Base-by-base conservation (phyloP, 2,113 vertebrate species). In the Tragelaphus strepsiceros region DNA sequence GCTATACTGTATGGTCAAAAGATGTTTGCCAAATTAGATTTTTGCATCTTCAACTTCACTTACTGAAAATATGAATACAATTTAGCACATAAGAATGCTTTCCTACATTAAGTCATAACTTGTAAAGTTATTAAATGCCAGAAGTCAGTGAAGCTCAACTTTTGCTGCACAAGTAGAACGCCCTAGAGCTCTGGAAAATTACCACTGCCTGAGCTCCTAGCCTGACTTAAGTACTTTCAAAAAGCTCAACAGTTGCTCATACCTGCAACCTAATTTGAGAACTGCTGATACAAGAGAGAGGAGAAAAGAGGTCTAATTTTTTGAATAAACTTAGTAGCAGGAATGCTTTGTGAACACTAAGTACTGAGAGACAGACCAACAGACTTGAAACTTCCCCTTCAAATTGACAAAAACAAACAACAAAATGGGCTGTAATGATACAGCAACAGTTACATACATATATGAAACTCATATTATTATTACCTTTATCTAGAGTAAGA, bases 401-500 rank as follows among this genome's bases (percentile, higher is more conserved):
- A 53, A 49, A 53, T 1, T 74, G 26, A 93, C 16, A 78, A 62
- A 46, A 62, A 24, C 16, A 35, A 62, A 16, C 16, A 43, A 84
- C 26, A 62, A 80, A 88, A 89, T 1, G 1, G 12, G 17, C 43
- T 80, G 53, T 2, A 88, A 19, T 22, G 35, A 84, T 5, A 54
- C 0, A 87, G 26, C 56, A 86, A 39, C 11, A 56, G 22, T 85
- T 88, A 39, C 7, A 74, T 32, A 28, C 0, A 22, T 1, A n/a
- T 0, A 94, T 9, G 89, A 61, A 59, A 49, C 14, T 24, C 61
- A 80, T 9, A 77, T 2, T 49, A 77, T 2, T 49, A 88, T 98
- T 98, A 99, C 99, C 99, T 99, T 99, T 99, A 98, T 99, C 99
- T 51, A 99, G 99, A 0, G 99, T 99, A 32, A 99, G 98, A 6